Evolutionary conservation across 2,797 vertebrate species (phyloP).

Genomic region (Cirrhinus molitorella): DNA sequence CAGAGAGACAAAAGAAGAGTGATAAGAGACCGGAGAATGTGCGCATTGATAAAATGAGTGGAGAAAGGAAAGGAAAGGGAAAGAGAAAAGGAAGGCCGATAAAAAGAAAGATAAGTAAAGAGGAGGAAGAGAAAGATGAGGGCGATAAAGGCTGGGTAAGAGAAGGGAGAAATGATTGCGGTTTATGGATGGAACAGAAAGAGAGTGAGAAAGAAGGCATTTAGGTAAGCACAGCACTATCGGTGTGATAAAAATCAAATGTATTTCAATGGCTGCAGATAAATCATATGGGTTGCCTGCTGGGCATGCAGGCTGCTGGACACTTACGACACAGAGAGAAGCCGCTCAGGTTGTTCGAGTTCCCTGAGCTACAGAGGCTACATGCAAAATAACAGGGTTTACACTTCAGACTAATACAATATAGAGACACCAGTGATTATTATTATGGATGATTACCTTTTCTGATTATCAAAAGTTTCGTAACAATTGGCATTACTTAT

Average conservation of each 20-base stretch:
- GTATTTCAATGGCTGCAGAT: conserved; percentile 77
- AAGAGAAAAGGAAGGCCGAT: conserved; percentile 58
- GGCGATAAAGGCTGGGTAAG: conserved; percentile 51
- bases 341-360: not conserved
- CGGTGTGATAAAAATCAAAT: conserved; percentile 69
- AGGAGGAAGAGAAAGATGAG: conserved; percentile 35
- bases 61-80: conserved; percentile 59
- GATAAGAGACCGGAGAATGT: conserved; percentile 63
- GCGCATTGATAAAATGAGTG: conserved; percentile 63
- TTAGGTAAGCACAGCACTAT: conserved; percentile 42
- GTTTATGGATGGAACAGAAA: conserved; percentile 13
- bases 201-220: conserved; percentile 42
- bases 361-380: not conserved
- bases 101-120: conserved; percentile 37
- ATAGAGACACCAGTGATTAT: not conserved
- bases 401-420: not conserved
- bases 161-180: conserved; percentile 60
- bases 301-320: conserved; percentile 42
- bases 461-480: not conserved
- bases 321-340: conserved; percentile 41
- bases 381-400: not conserved
- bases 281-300: conserved; percentile 66
- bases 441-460: conserved; percentile 4
- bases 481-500: not conserved
- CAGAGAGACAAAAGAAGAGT: conserved; percentile 48